Base-by-base conservation (phyloP, 2,113 vertebrate species). In the Butorides virescens region DNA sequence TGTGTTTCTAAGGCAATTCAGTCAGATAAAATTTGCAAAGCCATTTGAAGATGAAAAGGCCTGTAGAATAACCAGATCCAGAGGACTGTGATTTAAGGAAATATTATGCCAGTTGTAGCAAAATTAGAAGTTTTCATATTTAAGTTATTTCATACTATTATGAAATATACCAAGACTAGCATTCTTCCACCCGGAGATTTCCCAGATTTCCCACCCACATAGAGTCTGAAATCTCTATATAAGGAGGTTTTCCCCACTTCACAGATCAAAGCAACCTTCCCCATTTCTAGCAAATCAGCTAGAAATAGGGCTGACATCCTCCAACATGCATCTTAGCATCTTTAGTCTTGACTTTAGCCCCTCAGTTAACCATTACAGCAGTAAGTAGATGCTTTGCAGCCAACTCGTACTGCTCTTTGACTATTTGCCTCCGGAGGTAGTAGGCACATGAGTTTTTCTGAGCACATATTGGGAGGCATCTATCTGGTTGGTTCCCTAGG, bases 201-300 rank as follows among this genome's bases (percentile, higher is more conserved):
- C 95, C 90, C 89, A 91, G 79, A 91, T 92, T 91, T 97, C 91
- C 94, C 95, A 96, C 94, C 94, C 94, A 96, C 87, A 63, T 37
- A 32, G 94, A 84, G 44, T 4, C 49, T 67, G 29, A 94, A 95
- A 87, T 88, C 78, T 87, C 93, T 93, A 50, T 66, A 27, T 91
- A 66, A 90, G 70, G 87, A 90, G n/a, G 23, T 68, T 58, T 79
- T 88, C 47, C 84, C 59, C 71, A 58, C 75, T 95, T 73, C 34
- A 27, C 10, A 86, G 84, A 94, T 61, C 90, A 95, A 91, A 95
- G 52, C 15, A 44, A 42, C 29, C 11, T 2, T 75, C 36, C 71
- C 42, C 37, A 49, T 4, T 23, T 20, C 83, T 63, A 61, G 68
- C 86, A 93, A 84, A 66, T 79, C 44, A 34, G 56, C 72, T 34